Conservation (phyloP, 2,888 invertebrate genomes). For the Ormyrus labotus region DNA sequence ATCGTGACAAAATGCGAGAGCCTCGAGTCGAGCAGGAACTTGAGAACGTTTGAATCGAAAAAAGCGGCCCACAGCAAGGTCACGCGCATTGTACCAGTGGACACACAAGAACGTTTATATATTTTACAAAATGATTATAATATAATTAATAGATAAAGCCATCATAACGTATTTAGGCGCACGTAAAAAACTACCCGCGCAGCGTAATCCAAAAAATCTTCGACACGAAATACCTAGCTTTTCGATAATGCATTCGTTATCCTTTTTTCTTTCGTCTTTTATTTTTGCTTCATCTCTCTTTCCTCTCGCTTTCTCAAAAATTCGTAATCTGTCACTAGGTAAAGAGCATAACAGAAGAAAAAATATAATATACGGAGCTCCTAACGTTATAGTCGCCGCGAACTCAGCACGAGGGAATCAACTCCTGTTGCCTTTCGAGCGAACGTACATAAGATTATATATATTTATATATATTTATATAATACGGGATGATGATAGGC, state of each 20-base stretch:
- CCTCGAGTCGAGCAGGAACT: slow-evolving; percentile 59
- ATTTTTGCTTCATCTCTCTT: slow-evolving; percentile 31
- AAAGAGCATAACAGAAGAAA: slow-evolving; percentile 52
- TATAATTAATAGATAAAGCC: slow-evolving; percentile 52
- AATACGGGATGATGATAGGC: slow-evolving; percentile 54
- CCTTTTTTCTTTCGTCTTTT: slow-evolving; percentile 23
- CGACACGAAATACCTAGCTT: slow-evolving; percentile 36
- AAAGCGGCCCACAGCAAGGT: slow-evolving; percentile 55
- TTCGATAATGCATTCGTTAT: slow-evolving; percentile 29
- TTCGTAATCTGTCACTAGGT: slow-evolving; percentile 48
- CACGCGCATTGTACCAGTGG: slow-evolving; percentile 53
- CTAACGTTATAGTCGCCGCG: slow-evolving; percentile 50
- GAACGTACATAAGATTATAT: slow-evolving; percentile 30
- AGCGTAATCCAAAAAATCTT: slow-evolving; percentile 42
- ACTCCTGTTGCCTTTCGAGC: slow-evolving; percentile 31
- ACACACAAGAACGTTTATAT: slow-evolving; percentile 55
- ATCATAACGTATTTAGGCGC: slow-evolving; percentile 37
- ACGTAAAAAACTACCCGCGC: slow-evolving; percentile 40
- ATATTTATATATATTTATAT: neutral
- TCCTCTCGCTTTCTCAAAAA: slow-evolving; percentile 34
- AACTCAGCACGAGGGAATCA: slow-evolving; percentile 56
- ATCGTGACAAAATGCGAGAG: slow-evolving; percentile 58
- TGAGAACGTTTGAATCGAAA: slow-evolving; percentile 56
- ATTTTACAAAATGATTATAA: slow-evolving; percentile 58
- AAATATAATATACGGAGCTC: slow-evolving; percentile 45